A percentile compares a stretch with the other conserved stretches of the same genome.
phyloP scores from a whole-genome alignment of 53 echinoderm and acorn worm species.

The Echinarachnius parma region DNA sequence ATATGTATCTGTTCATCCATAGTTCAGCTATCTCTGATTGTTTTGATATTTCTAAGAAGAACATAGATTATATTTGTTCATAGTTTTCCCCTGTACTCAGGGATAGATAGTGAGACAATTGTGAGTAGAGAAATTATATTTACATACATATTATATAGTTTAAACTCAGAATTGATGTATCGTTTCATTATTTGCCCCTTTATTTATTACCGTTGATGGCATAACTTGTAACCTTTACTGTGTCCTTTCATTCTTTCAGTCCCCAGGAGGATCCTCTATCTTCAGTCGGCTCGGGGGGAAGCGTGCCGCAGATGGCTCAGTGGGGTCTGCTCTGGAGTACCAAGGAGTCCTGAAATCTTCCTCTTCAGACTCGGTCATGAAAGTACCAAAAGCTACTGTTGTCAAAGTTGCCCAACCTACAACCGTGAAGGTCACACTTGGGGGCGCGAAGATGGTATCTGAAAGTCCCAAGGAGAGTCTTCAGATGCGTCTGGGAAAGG shows the following conservation, averaged over 20 bases:
- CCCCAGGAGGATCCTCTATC: conserved; percentile 25
- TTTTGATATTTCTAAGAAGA: no score
- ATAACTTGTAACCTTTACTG: background rate
- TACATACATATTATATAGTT: no score
- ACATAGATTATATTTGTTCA: no score
- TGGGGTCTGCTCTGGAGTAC: conserved; percentile 51
- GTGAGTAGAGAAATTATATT: no score
- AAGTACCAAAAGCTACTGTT: conserved; percentile 26
- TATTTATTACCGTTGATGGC: no score
- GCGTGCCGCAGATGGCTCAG: conserved; percentile 38
- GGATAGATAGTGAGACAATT: no score
- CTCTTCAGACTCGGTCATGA: conserved; percentile 14
- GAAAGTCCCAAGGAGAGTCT: conserved; percentile 7
- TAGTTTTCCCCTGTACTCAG: no score
- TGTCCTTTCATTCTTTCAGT: background rate
- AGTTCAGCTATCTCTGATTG: no score
- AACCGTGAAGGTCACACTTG: conserved; percentile 32
- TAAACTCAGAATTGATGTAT: no score
- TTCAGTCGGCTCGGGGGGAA: conserved; percentile 82
- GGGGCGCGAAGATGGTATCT: conserved; percentile 20
- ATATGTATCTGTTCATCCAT: no score
- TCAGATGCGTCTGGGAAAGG: conserved; percentile 6
- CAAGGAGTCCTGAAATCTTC: conserved; percentile 70
- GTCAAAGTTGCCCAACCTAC: conserved; percentile 8
- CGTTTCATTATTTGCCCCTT: no score